Base-by-base conservation (phyloP, 2,797 vertebrate genomes). In the Cirrhinus molitorella region DNA sequence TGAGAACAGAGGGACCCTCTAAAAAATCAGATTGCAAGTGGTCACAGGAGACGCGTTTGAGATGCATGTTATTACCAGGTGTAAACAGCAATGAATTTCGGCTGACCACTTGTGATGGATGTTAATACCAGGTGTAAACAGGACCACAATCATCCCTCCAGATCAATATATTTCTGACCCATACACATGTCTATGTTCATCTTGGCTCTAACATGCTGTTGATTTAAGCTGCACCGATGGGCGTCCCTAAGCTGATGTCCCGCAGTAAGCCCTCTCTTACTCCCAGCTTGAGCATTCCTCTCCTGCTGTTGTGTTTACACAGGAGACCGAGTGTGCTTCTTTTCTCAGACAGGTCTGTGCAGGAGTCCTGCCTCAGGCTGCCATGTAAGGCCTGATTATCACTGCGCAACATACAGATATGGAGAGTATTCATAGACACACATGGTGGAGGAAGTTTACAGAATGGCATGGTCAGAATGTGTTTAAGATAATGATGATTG, bases 331-430 rank as follows among this genome's bases (percentile, higher is more conserved):
- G 90, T 91, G 92, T 92, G 88, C 88, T 91, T 90, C 90, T 90
- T 92, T 91, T 92, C 91, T 85, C 83, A 86, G 81, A 85, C 91
- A 91, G 89, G 91, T 85, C 90, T 88, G 89, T 90, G 91, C 91
- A 88, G 91, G 91, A 89, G 90, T 90, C 91, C 85, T 91, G 91
- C 90, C 88, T 91, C 89, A 90, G 80, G 83, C 91, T 93, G 92
- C 95, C 94, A 94, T 95, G 95, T 96, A 95, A 92, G 94, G 94
- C 85, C 90, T 92, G 92, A 91, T 93, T 83, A 88, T 76, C 55
- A 67, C 51, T 12, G 61, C 2, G 19, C 34, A 85, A 77, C 73
- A 55, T 63, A 65, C 31, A 43, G 40, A 79, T 66, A 66, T 65
- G 37, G n/a, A 73, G 75, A 67, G 49, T 13, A 31, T 83, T 59